These are phyloP conservation scores for Pachypanchax playfairii DNA, from an alignment of 2,113 vertebrate species.

Conservation along the genomic window DNA sequence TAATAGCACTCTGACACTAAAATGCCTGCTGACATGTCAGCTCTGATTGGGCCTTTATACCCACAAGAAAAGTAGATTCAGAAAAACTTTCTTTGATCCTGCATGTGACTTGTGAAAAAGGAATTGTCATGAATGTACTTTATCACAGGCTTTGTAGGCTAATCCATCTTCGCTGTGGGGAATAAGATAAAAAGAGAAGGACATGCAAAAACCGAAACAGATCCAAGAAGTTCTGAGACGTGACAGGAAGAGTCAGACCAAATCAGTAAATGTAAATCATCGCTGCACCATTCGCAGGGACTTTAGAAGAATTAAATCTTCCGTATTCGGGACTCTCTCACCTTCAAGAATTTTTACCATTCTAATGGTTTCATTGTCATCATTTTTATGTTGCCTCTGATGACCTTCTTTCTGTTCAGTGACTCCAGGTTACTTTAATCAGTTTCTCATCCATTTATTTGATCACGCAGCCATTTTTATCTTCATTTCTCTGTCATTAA, in stretches of 20 bases:
- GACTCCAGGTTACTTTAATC: constrained; percentile 4
- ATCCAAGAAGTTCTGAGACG: constrained; percentile 32
- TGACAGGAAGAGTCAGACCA: constrained; percentile 40
- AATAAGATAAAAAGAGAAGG: constrained; percentile 5
- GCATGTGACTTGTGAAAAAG: constrained; percentile 21
- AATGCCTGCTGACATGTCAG: background rate
- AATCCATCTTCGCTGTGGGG: constrained; percentile 32
- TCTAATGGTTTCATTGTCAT: constrained; percentile 13
- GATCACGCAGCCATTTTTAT: constrained; percentile 16
- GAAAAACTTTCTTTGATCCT: constrained; percentile 19
- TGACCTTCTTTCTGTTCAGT: constrained; percentile 35
- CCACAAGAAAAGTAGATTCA: constrained; percentile 6
- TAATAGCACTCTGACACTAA: background rate
- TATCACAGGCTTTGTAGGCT: constrained; percentile 19
- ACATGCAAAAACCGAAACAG: constrained; percentile 18
- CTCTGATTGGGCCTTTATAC: background rate
- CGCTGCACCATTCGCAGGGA: constrained; percentile 21
- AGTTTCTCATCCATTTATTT: constrained; percentile 16
- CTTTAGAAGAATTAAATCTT: too few relatives aligned
- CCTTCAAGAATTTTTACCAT: constrained; percentile 22
- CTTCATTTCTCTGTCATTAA: constrained; percentile 42
- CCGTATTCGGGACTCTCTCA: too few relatives aligned
- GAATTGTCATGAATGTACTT: constrained; percentile 21
- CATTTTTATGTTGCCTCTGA: constrained; percentile 2
- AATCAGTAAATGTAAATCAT: constrained; percentile 62